These are phyloP conservation scores for Pseudonaja textilis DNA, from an alignment of 2,113 vertebrate genomes.

Conservation along the genomic window DNA sequence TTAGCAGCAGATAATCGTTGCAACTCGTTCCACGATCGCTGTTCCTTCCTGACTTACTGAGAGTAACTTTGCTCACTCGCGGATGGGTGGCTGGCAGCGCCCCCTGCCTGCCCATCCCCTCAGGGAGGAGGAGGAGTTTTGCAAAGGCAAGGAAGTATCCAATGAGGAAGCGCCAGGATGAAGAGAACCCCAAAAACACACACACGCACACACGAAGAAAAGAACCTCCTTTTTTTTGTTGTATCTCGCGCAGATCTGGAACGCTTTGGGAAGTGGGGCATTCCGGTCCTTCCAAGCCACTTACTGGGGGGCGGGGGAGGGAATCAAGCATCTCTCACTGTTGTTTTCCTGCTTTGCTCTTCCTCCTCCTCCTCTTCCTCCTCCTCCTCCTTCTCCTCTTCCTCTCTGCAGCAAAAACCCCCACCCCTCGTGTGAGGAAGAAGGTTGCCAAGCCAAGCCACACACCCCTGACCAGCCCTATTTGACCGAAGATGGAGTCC, in stretches of 20 bases:
- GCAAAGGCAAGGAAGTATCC: not conserved
- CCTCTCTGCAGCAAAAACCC: not conserved
- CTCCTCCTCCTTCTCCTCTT: not conserved
- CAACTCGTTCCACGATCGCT: not conserved
- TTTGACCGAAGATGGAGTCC: constrained; percentile 78
- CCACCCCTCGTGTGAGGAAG: not conserved
- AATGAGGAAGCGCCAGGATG: constrained; percentile 8
- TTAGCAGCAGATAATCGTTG: not conserved
- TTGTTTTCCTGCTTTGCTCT: not conserved
- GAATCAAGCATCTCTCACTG: not conserved
- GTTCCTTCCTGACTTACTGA: not conserved
- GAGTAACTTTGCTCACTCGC: not conserved
- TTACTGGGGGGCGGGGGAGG: no score
- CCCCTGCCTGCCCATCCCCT: not conserved
- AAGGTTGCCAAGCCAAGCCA: constrained; percentile 1
- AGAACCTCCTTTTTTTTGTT: not conserved
- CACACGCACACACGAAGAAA: not conserved
- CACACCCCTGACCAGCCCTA: constrained; percentile 37
- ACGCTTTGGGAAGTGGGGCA: not conserved
- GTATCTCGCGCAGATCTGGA: not conserved
- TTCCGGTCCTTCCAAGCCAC: not conserved
- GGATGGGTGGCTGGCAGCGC: not conserved
- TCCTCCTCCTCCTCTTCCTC: not conserved
- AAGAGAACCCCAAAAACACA: not conserved
- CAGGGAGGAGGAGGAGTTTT: not conserved